Percentiles rank a stretch among this genome's conserved stretches.
Conservation (phyloP, 2,113 vertebrate species). For the Etheostoma spectabile region DNA sequence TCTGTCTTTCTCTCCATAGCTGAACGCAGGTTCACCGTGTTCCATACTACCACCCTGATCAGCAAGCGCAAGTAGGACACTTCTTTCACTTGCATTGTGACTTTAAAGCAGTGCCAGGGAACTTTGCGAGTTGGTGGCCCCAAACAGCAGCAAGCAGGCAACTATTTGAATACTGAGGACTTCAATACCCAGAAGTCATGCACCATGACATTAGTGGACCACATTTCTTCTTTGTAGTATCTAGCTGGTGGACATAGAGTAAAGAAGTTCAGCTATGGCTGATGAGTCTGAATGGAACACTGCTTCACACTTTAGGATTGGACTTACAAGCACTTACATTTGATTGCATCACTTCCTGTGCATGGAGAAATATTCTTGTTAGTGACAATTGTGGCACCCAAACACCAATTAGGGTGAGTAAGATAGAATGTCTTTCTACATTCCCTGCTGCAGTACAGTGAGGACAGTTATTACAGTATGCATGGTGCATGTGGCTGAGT, state of each 20-base stretch:
- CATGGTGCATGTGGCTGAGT: background rate
- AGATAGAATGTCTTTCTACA: background rate
- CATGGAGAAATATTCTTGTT: conserved; percentile 28
- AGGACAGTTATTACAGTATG: background rate
- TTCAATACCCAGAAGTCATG: conserved; percentile 24
- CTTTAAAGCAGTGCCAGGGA: background rate
- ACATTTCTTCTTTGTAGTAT: conserved; percentile 24
- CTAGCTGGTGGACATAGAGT: conserved; percentile 9
- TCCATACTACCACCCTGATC: background rate
- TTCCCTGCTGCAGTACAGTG: background rate
- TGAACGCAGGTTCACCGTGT: background rate
- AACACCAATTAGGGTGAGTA: conserved; percentile 31
- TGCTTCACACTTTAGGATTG: conserved; percentile 4
- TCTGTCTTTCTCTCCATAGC: background rate
- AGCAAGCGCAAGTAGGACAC: background rate
- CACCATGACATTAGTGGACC: conserved; percentile 9
- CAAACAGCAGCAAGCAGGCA: conserved; percentile 5
- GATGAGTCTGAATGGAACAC: conserved; percentile 7
- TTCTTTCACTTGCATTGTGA: background rate
- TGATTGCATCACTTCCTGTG: conserved; percentile 59
- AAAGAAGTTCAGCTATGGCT: conserved; percentile 14
- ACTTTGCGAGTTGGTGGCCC: background rate
- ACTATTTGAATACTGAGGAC: background rate
- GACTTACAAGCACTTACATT: conserved; percentile 31
- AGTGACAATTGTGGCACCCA: conserved; percentile 14